Conservation (phyloP, 2,797 vertebrate genomes). For the Eidolon dupreanum region DNA sequence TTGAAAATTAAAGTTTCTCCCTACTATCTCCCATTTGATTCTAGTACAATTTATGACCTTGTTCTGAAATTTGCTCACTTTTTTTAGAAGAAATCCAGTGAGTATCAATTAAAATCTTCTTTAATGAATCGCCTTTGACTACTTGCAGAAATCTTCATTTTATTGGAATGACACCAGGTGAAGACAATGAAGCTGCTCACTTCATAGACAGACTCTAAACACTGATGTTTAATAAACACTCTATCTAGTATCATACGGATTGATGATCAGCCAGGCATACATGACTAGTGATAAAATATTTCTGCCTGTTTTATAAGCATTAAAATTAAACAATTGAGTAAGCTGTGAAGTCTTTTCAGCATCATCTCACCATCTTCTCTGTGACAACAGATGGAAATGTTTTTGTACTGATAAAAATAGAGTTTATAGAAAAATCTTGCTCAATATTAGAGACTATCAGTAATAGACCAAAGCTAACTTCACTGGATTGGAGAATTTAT, state of each 20-base stretch:
- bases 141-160: background rate
- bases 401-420: background rate
- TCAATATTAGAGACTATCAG: background rate
- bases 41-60: background rate
- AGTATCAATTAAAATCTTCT: background rate
- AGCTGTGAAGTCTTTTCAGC: background rate
- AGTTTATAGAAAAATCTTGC: background rate
- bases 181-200: background rate
- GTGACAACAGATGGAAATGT: background rate
- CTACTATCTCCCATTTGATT: background rate
- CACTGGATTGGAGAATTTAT: background rate
- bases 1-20: background rate
- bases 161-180: background rate
- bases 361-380: background rate
- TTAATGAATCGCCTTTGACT: background rate
- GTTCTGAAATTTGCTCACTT: background rate
- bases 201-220: background rate
- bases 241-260: background rate
- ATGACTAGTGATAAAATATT: background rate
- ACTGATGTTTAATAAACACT: background rate
- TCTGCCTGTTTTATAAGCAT: background rate
- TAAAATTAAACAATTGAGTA: background rate
- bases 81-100: background rate
- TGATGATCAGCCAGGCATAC: background rate
- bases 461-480: background rate